Evolutionary conservation across 1,140 invertebrate species (phyloP).

Genomic region (Meteorus sp.): DNA sequence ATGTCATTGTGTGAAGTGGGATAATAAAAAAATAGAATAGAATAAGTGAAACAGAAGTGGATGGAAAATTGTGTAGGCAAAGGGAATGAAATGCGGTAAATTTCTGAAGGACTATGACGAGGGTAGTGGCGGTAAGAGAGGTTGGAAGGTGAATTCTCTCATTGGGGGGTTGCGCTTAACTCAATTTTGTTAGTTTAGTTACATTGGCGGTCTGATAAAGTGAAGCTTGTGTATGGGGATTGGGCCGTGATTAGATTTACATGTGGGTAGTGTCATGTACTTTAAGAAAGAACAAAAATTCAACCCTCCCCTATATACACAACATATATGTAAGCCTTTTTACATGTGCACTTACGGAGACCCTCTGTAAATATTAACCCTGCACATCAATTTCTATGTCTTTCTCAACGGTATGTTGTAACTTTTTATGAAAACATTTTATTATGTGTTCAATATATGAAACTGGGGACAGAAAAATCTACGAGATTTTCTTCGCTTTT

Average conservation of each 20-base stretch:
- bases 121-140: too few species aligned
- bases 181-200: constrained; percentile 45
- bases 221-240: constrained; percentile 30
- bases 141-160: constrained; percentile 19
- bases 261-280: constrained; percentile 37
- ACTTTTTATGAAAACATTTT: too few species aligned
- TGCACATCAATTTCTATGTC: too few species aligned
- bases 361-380: constrained; percentile 37
- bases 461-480: too few species aligned
- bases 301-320: too few species aligned
- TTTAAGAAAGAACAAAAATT: constrained; percentile 14
- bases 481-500: too few species aligned
- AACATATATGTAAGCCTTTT: constrained; percentile 24
- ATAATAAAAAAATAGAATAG: constrained; percentile 1
- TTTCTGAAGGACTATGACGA: constrained; percentile 22
- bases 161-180: constrained; percentile 31
- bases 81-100: constrained; percentile 2
- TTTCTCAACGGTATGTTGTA: too few species aligned
- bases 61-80: not conserved
- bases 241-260: constrained; percentile 42
- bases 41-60: not conserved
- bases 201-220: constrained; percentile 32
- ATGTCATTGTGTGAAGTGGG: not conserved
- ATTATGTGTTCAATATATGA: too few species aligned
- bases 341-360: constrained; percentile 17